Conservation (phyloP, 53 echinoderm and acorn worm genomes). For the Pentamera pediparva region DNA sequence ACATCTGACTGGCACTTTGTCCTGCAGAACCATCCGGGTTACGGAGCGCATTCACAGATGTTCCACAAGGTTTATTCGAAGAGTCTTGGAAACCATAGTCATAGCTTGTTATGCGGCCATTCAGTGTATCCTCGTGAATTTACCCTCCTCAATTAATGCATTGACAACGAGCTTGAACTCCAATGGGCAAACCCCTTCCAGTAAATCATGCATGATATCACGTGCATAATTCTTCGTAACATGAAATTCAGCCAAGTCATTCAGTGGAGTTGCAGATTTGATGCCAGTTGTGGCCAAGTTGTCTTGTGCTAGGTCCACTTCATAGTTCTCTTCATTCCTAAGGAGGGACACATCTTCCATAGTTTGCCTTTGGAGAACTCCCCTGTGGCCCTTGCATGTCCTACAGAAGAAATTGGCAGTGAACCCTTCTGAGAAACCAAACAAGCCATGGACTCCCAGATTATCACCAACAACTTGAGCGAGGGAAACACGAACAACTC, state of each 20-base stretch:
- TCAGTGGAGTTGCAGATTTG: conserved; percentile 17
- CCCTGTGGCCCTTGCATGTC: conserved; percentile 40
- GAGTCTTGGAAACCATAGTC: conserved; percentile 44
- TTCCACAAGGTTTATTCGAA: conserved; percentile 39
- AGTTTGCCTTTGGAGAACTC: conserved; percentile 15
- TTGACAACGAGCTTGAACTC: conserved; percentile 39
- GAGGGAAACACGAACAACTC: conserved; percentile 28
- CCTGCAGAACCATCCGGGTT: conserved; percentile 50
- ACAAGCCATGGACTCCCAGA: conserved; percentile 53
- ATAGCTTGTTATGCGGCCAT: conserved; percentile 30
- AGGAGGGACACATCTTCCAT: conserved; percentile 29
- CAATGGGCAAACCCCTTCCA: conserved; percentile 48
- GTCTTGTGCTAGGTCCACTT: conserved; percentile 40
- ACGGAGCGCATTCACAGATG: not conserved
- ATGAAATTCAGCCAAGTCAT: not conserved
- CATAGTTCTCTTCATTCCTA: conserved; percentile 53
- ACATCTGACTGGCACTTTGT: conserved; percentile 35
- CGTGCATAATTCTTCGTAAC: conserved; percentile 11
- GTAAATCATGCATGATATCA: conserved; percentile 44
- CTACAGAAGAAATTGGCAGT: conserved; percentile 52
- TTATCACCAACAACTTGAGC: conserved; percentile 64
- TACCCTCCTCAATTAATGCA: conserved; percentile 25
- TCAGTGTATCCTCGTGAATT: conserved; percentile 7
- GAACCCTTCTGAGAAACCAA: conserved; percentile 58
- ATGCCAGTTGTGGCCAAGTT: conserved; percentile 47